These are phyloP conservation scores for Torymus auratus DNA, from an alignment of 2,888 invertebrate species.

Conservation along the genomic window DNA sequence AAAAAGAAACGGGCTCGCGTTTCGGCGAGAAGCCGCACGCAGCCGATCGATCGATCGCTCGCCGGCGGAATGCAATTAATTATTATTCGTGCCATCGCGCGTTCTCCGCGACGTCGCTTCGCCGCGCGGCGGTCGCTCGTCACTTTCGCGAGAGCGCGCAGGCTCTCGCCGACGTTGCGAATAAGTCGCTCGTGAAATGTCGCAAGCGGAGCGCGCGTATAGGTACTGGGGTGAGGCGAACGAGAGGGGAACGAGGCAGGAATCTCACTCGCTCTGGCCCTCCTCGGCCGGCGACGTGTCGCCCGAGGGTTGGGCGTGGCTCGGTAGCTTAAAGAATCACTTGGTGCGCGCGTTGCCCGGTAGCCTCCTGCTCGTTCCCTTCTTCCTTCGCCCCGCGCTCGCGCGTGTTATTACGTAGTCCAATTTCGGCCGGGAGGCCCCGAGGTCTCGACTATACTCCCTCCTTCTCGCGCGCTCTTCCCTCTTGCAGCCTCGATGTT, in stretches of 20 bases:
- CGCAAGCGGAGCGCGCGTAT: constrained; percentile 10
- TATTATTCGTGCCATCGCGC: constrained; percentile 44
- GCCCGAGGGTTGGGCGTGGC: constrained; percentile 74
- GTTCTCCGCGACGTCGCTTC: constrained; percentile 34
- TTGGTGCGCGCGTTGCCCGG: constrained; percentile 44
- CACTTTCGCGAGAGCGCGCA: constrained; percentile 44
- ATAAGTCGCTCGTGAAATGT: constrained; percentile 32
- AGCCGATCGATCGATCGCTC: background rate
- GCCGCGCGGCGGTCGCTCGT: constrained; percentile 16
- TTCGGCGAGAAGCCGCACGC: too few species aligned
- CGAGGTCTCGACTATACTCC: constrained; percentile 8
- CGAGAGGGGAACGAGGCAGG: background rate
- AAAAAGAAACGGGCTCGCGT: too few species aligned
- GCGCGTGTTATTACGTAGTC: constrained; percentile 67
- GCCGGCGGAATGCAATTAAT: constrained; percentile 28
- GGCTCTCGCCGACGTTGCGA: constrained; percentile 17
- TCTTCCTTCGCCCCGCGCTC: constrained; percentile 46
- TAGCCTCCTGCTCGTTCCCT: constrained; percentile 24
- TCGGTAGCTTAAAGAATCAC: constrained; percentile 66
- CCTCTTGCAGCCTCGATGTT: background rate
- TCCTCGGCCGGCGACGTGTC: constrained; percentile 58
- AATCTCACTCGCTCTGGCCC: background rate
- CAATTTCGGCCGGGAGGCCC: constrained; percentile 63
- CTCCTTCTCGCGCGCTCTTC: background rate
- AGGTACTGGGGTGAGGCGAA: background rate